Conservation (phyloP, 1,140 invertebrate genomes). For the Zelostemma sp. region DNA sequence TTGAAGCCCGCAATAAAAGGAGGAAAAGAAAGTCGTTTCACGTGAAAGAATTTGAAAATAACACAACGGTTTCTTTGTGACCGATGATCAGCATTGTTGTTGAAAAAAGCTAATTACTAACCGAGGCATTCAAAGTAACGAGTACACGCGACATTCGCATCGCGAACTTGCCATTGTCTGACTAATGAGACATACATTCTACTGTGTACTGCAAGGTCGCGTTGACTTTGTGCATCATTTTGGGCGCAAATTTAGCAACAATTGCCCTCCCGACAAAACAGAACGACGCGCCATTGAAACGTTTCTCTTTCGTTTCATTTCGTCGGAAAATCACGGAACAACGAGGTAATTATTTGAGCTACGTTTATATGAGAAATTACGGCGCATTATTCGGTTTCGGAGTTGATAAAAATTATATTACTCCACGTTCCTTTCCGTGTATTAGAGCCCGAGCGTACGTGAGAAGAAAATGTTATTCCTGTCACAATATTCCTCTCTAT, state of each 20-base stretch:
- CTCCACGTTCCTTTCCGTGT: slow-evolving; percentile 23
- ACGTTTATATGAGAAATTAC: neutral
- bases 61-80: too few species aligned
- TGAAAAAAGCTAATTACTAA: too few species aligned
- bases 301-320: too few species aligned
- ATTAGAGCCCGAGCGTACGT: slow-evolving; percentile 35
- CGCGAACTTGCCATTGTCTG: neutral
- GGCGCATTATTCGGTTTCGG: neutral
- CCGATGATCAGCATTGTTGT: too few species aligned
- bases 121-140: too few species aligned
- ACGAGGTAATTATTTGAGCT: neutral
- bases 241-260: neutral
- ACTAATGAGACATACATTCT: neutral
- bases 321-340: too few species aligned
- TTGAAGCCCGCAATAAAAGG: too few species aligned
- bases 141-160: too few species aligned
- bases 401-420: slow-evolving; percentile 42
- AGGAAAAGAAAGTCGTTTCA: too few species aligned
- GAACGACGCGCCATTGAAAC: neutral
- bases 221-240: neutral
- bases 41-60: too few species aligned
- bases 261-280: neutral
- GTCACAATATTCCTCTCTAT: slow-evolving; percentile 49
- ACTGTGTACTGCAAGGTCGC: neutral
- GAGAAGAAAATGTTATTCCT: slow-evolving; percentile 45